Evolutionary conservation across 2,888 invertebrate genomes (phyloP).

Genomic region (Callosobruchus maculatus): DNA sequence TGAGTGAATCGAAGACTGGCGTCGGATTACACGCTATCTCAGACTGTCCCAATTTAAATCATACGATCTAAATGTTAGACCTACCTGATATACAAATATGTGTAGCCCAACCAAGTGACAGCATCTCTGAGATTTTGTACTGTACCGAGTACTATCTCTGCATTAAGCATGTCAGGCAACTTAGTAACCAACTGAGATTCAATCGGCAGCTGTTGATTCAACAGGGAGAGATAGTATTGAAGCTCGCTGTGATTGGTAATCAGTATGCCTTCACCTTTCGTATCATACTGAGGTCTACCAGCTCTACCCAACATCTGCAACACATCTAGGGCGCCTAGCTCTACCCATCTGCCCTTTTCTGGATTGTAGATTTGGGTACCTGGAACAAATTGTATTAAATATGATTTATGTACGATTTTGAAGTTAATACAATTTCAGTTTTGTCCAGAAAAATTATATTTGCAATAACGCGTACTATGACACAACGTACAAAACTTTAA

Average conservation of each 20-base stretch:
- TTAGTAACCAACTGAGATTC: conserved; percentile 94
- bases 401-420: too few relatives aligned
- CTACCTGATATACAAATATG: conserved; percentile 81
- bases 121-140: conserved; percentile 85
- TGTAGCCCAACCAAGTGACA: conserved; percentile 92
- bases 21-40: too few relatives aligned
- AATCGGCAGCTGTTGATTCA: conserved; percentile 97
- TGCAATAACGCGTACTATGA: too few relatives aligned
- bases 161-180: conserved; percentile 95
- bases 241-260: conserved; percentile 98
- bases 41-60: too few relatives aligned
- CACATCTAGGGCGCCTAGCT: conserved; percentile 94
- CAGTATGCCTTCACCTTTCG: conserved; percentile 93
- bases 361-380: conserved; percentile 97
- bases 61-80: too few relatives aligned
- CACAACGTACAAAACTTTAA: too few relatives aligned
- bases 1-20: too few relatives aligned
- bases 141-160: conserved; percentile 94
- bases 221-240: conserved; percentile 93
- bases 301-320: conserved; percentile 98
- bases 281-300: conserved; percentile 97
- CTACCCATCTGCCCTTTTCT: conserved; percentile 97
- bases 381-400: neutral
- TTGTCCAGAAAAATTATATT: too few relatives aligned
- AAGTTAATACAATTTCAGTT: too few relatives aligned